Percentiles rank a stretch among this genome's conserved stretches.
Conservation (phyloP, 2,113 vertebrate species). For the Lepus americanus region DNA sequence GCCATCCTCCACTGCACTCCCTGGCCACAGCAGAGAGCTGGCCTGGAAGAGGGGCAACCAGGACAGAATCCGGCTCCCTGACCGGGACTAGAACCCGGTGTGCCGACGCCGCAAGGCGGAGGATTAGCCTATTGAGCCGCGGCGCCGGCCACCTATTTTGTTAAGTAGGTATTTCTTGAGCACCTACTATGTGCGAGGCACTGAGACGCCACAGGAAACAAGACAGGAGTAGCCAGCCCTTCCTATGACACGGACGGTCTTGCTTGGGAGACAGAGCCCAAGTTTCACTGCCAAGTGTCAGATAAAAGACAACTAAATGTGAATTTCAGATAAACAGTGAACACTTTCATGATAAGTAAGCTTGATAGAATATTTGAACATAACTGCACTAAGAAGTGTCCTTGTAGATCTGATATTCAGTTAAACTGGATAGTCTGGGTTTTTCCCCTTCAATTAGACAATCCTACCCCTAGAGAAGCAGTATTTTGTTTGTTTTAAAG, state of each 20-base stretch:
- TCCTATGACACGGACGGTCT: fast-evolving
- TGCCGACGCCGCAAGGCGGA: too few relatives aligned
- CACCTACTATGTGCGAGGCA: fast-evolving
- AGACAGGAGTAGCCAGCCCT: background rate
- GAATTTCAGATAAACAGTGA: background rate
- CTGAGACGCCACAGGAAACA: background rate
- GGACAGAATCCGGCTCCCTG: too few relatives aligned
- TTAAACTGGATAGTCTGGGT: background rate
- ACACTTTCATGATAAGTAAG: background rate
- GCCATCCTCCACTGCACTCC: too few relatives aligned
- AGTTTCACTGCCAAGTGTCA: background rate
- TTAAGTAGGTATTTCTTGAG: background rate
- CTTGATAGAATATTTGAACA: background rate
- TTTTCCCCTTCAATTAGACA: background rate
- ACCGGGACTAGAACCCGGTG: too few relatives aligned
- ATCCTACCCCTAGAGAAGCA: background rate
- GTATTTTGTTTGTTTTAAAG: background rate
- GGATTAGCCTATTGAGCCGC: too few relatives aligned
- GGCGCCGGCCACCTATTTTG: too few relatives aligned
- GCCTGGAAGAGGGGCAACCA: too few relatives aligned
- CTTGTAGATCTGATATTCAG: background rate
- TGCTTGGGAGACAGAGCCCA: background rate
- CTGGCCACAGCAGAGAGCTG: too few relatives aligned
- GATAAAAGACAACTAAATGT: background rate
- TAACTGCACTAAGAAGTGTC: background rate